A percentile compares a stretch with the other conserved stretches of the same genome.
Conservation (phyloP, 2,113 vertebrate genomes). For the Petrocephalus microphthalmus region DNA sequence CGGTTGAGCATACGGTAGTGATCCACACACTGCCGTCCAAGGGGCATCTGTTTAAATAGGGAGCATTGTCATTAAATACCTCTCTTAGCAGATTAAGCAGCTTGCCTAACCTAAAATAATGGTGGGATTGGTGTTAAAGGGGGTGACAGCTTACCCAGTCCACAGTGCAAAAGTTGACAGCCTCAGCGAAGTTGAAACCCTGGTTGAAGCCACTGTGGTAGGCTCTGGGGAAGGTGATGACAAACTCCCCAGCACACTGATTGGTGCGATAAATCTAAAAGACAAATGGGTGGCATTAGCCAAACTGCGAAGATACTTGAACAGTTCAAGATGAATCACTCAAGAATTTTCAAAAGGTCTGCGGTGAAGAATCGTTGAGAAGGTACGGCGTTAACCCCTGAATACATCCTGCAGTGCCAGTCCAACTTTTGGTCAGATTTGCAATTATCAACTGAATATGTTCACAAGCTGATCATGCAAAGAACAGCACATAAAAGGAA, state of each 20-base stretch:
- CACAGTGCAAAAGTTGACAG: constrained; percentile 95
- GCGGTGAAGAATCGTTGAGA: neutral
- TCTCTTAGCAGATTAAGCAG: neutral
- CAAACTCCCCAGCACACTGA: constrained; percentile 96
- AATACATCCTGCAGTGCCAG: neutral
- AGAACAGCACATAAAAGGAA: neutral
- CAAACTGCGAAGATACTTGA: neutral
- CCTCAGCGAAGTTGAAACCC: constrained; percentile 97
- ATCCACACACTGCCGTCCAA: constrained; percentile 83
- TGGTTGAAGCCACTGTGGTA: constrained; percentile 99
- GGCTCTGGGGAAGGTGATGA: constrained; percentile 94
- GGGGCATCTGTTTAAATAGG: constrained; percentile 64
- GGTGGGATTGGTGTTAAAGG: neutral
- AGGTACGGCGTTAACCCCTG: no score
- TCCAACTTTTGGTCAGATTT: neutral
- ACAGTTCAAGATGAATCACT: neutral
- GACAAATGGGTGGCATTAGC: constrained; percentile 3
- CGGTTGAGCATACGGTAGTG: constrained; percentile 86
- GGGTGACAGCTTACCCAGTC: constrained; percentile 74
- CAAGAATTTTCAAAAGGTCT: neutral
- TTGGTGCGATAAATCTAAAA: constrained; percentile 90
- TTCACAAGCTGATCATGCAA: neutral
- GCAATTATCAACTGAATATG: neutral
- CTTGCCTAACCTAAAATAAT: neutral
- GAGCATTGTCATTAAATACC: neutral